A percentile compares a stretch with the other conserved stretches of the same genome.
Conservation (phyloP, 2,113 vertebrate genomes). For the Falco punctatus region DNA sequence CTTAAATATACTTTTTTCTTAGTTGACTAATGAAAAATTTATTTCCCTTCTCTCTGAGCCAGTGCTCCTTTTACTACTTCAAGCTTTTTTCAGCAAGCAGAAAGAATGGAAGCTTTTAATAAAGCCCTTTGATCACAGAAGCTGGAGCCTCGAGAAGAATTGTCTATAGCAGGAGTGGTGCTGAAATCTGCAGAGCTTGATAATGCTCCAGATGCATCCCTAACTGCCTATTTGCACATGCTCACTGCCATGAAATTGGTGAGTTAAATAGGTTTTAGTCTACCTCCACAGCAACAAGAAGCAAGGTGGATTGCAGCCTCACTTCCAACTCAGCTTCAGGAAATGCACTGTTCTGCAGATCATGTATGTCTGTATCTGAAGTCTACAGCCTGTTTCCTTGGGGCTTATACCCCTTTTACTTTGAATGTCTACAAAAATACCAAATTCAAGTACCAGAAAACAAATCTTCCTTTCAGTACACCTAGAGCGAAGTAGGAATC, state of each 20-base stretch:
- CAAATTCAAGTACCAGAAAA: not conserved
- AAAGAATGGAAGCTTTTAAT: not conserved
- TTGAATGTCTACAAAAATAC: not conserved
- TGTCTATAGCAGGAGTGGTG: not conserved
- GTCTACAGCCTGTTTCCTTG: not conserved
- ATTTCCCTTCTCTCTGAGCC: slow-evolving; percentile 34
- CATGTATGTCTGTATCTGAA: not conserved
- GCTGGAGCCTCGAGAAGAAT: not conserved
- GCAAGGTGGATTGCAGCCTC: not conserved
- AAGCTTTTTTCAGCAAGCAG: slow-evolving; percentile 7
- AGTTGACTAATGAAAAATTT: not conserved
- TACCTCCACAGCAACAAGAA: not conserved
- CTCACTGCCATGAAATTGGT: not conserved
- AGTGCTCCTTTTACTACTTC: not conserved
- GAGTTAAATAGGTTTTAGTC: not conserved
- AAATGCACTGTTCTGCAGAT: not conserved
- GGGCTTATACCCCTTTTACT: not conserved
- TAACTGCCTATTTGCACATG: not conserved
- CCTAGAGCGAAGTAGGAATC: not conserved
- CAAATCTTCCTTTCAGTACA: not conserved
- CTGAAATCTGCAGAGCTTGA: not conserved
- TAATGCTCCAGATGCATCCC: not conserved
- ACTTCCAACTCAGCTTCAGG: not conserved
- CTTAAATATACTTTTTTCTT: not conserved
- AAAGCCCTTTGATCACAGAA: not conserved